Evolutionary conservation across 37 sponge, comb jelly and placozoan genomes (phyloP), one percentile per base, ranked within the genome.

Genomic region (Halichondria panicea): DNA sequence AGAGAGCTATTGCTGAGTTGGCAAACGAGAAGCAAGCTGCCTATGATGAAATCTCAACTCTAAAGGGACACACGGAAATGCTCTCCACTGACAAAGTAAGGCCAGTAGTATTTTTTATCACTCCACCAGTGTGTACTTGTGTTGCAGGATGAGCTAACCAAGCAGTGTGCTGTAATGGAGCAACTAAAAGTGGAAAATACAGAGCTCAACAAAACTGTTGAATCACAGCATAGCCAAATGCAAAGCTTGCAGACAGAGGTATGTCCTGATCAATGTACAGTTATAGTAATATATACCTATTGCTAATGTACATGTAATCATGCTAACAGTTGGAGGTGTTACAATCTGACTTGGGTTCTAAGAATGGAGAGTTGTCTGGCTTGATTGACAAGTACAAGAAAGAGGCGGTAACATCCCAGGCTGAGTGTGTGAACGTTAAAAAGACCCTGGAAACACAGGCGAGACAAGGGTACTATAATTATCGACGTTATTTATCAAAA

Each of bases 21-120:
- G 43, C 1, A 21, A 36, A 65, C 28, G 63, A 61, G 52, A 76
- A 27, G n/a, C 25, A 7, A 28, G 64, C 44, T 13, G 9, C 33
- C 33, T 4, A n/a, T 24, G 37, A 11, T 27, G 63, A 62, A 28
- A 76, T 24, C 44, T 19, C 39, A 19, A 6, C 12, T 9, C 52
- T 64, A 0, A 63, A 76, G 33, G 31, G n/a, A 60, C 64, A 43
- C 43, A 36, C 68, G 53, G 68, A 79, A 40, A 6, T 36, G 8
- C 57, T 55, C 25, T 18, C 41, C 6, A 36, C 55, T 4, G 21
- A 55, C 8, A 35, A 72, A 43, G 73, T 72, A 56, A 11, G 15
- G 52, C 52, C 11, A 11, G 15, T 48, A 18, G 15, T 48, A 56
- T 24, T 11, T 15, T 40, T 50, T 34, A 70, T n/a, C 41, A 68